A percentile compares a stretch with the other conserved stretches of the same genome.
phyloP scores from a whole-genome alignment of 2,797 vertebrate genomes.

The Diceros bicornis region DNA sequence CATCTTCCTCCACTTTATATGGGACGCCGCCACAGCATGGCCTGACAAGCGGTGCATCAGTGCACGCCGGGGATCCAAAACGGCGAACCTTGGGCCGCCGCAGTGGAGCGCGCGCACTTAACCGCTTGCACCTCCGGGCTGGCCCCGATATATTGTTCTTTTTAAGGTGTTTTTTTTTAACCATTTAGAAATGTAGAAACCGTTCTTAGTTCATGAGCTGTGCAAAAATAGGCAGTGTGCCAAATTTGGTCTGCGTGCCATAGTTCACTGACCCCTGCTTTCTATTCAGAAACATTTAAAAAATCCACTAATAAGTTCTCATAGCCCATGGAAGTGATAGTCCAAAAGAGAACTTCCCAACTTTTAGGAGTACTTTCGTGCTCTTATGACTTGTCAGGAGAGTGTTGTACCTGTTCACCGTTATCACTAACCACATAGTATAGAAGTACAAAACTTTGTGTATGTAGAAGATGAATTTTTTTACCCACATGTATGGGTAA shows the following conservation, averaged over 20 bases:
- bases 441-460: slow-evolving; percentile 23
- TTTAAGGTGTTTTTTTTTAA: not conserved
- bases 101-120: too few species aligned
- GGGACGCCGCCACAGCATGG: too few species aligned
- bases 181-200: slow-evolving; percentile 47
- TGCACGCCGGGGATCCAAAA: too few species aligned
- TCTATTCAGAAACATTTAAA: slow-evolving; percentile 48
- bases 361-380: slow-evolving; percentile 5
- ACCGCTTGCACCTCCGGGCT: too few species aligned
- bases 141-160: not conserved
- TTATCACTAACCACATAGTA: not conserved
- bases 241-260: not conserved
- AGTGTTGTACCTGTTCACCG: not conserved
- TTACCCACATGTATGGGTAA: not conserved
- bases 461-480: not conserved
- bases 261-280: not conserved
- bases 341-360: not conserved
- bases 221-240: not conserved
- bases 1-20: too few species aligned
- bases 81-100: too few species aligned
- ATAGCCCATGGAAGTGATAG: not conserved
- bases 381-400: not conserved
- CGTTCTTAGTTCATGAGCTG: not conserved
- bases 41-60: too few species aligned
- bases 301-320: not conserved